phyloP scores from a whole-genome alignment of 2,888 invertebrate genomes.

The Ochlodes sylvanus region DNA sequence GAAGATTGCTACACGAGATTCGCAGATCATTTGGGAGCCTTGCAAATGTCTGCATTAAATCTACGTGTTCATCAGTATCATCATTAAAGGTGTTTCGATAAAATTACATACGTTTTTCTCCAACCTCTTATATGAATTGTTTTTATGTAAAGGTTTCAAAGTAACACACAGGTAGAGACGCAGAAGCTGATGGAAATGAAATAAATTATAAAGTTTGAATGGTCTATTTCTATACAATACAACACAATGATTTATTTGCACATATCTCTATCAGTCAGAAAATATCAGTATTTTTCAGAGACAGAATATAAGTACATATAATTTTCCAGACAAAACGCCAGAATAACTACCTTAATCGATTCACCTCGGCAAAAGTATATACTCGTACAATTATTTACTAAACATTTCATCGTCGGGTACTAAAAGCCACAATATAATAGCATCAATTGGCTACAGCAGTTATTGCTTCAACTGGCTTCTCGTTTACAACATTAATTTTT shows the following conservation, averaged over 20 bases:
- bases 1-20: constrained; percentile 2
- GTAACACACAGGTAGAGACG: too few species aligned
- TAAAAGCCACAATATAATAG: background rate
- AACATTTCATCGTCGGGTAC: background rate
- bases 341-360: background rate
- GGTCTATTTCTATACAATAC: too few species aligned
- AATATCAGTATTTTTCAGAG: too few species aligned
- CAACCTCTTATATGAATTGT: too few species aligned
- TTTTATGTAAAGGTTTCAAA: too few species aligned
- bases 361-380: background rate
- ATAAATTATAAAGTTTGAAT: too few species aligned
- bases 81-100: background rate
- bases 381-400: too few species aligned
- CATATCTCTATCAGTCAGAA: too few species aligned
- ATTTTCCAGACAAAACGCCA: too few species aligned
- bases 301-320: too few species aligned
- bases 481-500: background rate
- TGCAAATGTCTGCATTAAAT: constrained; percentile 5
- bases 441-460: background rate
- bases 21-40: background rate
- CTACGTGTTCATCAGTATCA: background rate
- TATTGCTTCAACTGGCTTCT: background rate
- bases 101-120: background rate
- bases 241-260: too few species aligned
- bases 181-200: too few species aligned